Evolutionary conservation across 2,113 vertebrate species (phyloP).

Genomic region (Lepisosteus osseus): DNA sequence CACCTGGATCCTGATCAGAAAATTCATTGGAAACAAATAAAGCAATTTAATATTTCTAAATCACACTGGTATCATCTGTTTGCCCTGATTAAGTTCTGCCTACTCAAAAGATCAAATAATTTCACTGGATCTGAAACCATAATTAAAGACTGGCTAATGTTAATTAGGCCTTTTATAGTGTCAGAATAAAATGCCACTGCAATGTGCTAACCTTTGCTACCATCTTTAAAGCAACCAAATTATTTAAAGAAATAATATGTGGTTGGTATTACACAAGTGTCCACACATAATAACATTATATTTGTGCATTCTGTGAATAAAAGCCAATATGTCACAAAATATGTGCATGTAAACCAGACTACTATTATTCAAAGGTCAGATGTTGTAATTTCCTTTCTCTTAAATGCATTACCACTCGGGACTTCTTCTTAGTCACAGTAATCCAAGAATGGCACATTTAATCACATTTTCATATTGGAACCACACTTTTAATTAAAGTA

Average conservation of each 20-base stretch:
- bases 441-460: slow-evolving; percentile 59
- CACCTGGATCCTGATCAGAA: too few species aligned
- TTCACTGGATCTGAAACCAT: slow-evolving; percentile 30
- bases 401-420: slow-evolving; percentile 31
- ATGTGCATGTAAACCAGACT: background rate
- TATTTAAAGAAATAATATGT: background rate
- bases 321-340: background rate
- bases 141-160: slow-evolving; percentile 27
- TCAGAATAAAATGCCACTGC: slow-evolving; percentile 14
- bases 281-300: background rate
- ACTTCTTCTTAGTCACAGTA: slow-evolving; percentile 47
- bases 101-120: slow-evolving; percentile 40
- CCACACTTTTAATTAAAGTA: slow-evolving; percentile 69
- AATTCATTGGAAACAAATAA: too few species aligned
- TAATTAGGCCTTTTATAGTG: slow-evolving; percentile 31
- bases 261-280: background rate
- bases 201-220: background rate
- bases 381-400: slow-evolving; percentile 25
- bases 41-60: background rate
- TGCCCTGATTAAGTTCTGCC: slow-evolving; percentile 4
- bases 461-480: slow-evolving; percentile 58
- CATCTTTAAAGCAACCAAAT: background rate
- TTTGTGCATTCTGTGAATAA: background rate
- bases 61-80: background rate
- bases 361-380: background rate